Evolutionary conservation across 1,140 invertebrate species (phyloP).

Genomic region (Maniola jurtina): DNA sequence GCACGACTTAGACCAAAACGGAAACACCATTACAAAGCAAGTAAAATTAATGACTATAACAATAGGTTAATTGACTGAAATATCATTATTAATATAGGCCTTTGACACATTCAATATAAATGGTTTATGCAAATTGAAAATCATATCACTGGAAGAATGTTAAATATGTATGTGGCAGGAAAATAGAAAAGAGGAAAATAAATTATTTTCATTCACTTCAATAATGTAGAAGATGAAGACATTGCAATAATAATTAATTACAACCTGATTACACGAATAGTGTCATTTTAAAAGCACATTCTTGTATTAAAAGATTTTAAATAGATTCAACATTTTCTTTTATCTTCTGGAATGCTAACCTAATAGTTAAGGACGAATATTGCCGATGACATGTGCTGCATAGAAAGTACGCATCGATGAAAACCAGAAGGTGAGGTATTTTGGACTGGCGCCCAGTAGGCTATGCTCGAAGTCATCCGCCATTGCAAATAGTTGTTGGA

Average conservation of each 20-base stretch:
- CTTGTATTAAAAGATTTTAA: neutral
- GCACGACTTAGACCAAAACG: constrained; percentile 3
- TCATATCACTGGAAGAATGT: no score
- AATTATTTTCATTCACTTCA: no score
- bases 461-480: constrained; percentile 23
- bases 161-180: no score
- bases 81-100: no score
- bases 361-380: neutral
- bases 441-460: constrained; percentile 32
- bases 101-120: no score
- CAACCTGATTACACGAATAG: no score
- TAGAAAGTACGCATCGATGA: constrained; percentile 19
- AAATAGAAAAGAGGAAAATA: no score
- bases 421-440: constrained; percentile 25
- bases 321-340: neutral
- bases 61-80: no score
- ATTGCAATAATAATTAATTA: no score
- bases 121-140: no score
- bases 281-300: no score
- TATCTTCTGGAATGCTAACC: neutral
- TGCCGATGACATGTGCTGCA: constrained; percentile 18
- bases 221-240: no score
- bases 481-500: constrained; percentile 18
- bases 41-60: neutral
- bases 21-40: constrained; percentile 2